Evolutionary conservation across 2,888 invertebrate species (phyloP).

Genomic region (Portevinia maculata): DNA sequence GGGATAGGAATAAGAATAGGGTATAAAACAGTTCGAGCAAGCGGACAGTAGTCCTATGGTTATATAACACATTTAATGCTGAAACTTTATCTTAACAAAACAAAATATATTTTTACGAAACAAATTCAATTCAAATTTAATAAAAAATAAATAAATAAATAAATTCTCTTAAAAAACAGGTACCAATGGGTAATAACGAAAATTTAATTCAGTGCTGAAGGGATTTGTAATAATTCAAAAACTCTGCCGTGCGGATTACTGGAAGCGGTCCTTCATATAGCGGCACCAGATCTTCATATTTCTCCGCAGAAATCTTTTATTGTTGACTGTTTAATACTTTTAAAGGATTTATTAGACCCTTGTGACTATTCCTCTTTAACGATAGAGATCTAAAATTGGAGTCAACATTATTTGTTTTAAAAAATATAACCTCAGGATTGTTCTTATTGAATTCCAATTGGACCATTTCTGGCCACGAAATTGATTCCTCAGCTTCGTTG

Average conservation of each 20-base stretch:
- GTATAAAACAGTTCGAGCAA: too few relatives aligned
- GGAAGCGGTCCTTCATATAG: constrained; percentile 12
- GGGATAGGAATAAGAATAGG: too few relatives aligned
- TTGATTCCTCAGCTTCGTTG: constrained; percentile 13
- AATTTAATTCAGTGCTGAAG: constrained; percentile 21
- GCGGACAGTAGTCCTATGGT: too few relatives aligned
- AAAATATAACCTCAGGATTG: constrained; percentile 8
- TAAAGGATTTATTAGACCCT: constrained; percentile 20
- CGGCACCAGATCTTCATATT: constrained; percentile 10
- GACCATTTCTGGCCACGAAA: constrained; percentile 17
- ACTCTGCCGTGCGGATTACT: constrained; percentile 12
- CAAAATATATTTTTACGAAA: too few relatives aligned
- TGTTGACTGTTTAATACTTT: constrained; percentile 21
- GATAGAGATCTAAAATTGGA: constrained; percentile 22
- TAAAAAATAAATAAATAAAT: not conserved
- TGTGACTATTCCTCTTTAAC: constrained; percentile 24
- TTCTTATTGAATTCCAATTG: constrained; percentile 15
- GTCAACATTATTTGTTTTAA: constrained; percentile 16
- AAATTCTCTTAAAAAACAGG: constrained; percentile 4
- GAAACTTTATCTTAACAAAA: too few relatives aligned
- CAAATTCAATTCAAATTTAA: too few relatives aligned
- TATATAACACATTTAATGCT: too few relatives aligned
- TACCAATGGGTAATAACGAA: not conserved
- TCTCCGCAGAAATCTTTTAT: constrained; percentile 16
- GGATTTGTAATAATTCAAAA: constrained; percentile 22